Base-by-base conservation (phyloP, 2,888 invertebrate genomes). In the Dorcus parallelipipedus region DNA sequence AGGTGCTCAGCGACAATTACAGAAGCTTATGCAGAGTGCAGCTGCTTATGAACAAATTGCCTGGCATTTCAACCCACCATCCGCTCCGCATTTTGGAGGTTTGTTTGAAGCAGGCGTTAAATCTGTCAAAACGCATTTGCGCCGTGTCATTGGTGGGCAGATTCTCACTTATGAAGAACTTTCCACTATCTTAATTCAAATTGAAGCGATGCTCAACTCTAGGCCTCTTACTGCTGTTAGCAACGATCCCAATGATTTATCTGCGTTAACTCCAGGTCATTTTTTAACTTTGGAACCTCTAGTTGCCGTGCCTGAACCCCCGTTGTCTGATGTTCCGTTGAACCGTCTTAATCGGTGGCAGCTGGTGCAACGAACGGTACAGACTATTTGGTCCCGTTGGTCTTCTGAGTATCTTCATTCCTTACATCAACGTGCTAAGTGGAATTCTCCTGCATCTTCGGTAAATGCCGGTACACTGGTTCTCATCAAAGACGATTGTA, bases 231-330 rank as follows among this genome's bases (percentile, higher is more conserved):
- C 42, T 14, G 10, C 42, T 10, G 10, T 42, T 10, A 10, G 10
- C 42, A 10, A 10, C 14, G 42, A 42, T 42, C 42, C 2, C 10
- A 42, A 42, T 6, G 4, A 6, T 14, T 50, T 64, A 8, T 43
- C 50, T 8, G 57, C 60, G 9, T 54, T 70, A 0, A 69, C 69
- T 1, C 68, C 69, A 1, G 67, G 59, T 38, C 70, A 70, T 58
- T 71, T 70, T 56, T 57, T 67, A 9, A 66, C 51, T 4, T 9
- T 54, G 38, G 54, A 58, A 49, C 56, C 59, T 5, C 40, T 64
- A 9, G 43, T 38, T 5, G 52, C 60, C 3, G 5, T 62, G 0
- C 61, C 58, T 1, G 65, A 64, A 23, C 47, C 53, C 5, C 38
- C 52, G 7, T n/a, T 63, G 6, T 42, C 40, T 23, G 14, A 42